Evolutionary conservation across 2,113 vertebrate species (phyloP).

Genomic region (Eulemur rufifrons): DNA sequence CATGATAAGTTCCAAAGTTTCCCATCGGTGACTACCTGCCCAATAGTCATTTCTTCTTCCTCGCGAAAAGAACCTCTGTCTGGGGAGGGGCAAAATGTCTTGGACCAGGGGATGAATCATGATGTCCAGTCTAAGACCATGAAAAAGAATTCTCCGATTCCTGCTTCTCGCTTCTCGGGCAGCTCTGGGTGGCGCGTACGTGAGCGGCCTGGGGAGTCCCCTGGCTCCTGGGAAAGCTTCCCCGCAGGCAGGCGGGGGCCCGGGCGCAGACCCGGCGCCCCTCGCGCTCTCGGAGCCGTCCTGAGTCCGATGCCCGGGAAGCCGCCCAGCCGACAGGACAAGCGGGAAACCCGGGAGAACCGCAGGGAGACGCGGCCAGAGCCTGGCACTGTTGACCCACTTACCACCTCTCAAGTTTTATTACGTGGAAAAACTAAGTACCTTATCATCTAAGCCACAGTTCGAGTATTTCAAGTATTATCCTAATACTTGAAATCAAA

Average conservation of each 20-base stretch:
- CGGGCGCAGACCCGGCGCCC: not conserved
- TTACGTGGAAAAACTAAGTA: not conserved
- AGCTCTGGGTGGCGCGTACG: not conserved
- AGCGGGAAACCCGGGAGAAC: not conserved
- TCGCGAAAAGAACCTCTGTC: not conserved
- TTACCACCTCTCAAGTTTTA: not conserved
- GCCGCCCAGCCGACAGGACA: not conserved
- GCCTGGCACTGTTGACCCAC: not conserved
- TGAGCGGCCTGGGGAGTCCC: not conserved
- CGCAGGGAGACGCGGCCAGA: not conserved
- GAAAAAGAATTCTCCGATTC: not conserved
- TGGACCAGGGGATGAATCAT: not conserved
- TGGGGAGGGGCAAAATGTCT: not conserved
- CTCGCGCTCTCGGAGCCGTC: not conserved
- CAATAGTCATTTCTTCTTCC: not conserved
- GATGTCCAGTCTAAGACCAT: not conserved
- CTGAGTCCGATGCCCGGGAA: not conserved
- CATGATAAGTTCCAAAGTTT: not conserved
- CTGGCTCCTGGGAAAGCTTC: not conserved
- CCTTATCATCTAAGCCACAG: not conserved
- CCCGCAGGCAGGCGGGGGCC: too few relatives aligned
- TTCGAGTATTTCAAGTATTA: not conserved
- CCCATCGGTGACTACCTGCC: not conserved
- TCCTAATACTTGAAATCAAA: not conserved
- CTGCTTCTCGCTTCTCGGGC: not conserved